Evolutionary conservation across 2,113 vertebrate genomes (phyloP).

Genomic region (Noctilio leporinus): DNA sequence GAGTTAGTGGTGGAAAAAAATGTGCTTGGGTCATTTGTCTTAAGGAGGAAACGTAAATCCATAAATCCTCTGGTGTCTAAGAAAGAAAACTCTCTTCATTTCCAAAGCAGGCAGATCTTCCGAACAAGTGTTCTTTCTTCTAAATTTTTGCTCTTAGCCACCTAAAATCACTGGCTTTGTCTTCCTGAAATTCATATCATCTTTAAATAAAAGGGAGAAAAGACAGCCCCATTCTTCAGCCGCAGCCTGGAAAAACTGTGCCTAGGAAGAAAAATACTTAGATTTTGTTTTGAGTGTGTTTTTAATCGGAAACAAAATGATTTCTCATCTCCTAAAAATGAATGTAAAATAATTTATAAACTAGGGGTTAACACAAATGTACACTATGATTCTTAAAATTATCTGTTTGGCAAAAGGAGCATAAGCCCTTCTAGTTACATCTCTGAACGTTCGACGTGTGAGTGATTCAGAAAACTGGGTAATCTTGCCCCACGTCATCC

Average conservation of each 20-base stretch:
- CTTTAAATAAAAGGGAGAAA: neutral
- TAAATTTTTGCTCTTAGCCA: neutral
- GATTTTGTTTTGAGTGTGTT: neutral
- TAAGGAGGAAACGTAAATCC: slow-evolving; percentile 36
- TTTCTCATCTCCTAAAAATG: neutral
- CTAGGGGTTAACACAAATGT: neutral
- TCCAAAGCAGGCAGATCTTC: slow-evolving; percentile 16
- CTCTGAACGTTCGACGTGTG: neutral
- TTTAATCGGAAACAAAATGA: slow-evolving; percentile 1
- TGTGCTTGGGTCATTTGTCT: slow-evolving; percentile 10
- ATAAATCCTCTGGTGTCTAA: slow-evolving; percentile 39
- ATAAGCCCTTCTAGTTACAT: neutral
- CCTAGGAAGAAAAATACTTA: neutral
- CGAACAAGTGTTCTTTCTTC: slow-evolving; percentile 5
- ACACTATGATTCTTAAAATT: neutral
- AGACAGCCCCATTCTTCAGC: neutral
- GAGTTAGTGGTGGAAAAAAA: neutral
- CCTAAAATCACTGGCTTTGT: neutral
- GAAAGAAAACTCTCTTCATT: slow-evolving; percentile 31
- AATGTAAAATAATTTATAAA: neutral
- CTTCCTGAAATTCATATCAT: neutral
- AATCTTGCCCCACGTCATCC: neutral
- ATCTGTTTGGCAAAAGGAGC: neutral
- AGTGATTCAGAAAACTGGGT: neutral
- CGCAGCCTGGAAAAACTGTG: neutral